These are phyloP conservation scores for Aramus guarauna DNA, from an alignment of 2,113 vertebrate genomes.

Conservation along the genomic window DNA sequence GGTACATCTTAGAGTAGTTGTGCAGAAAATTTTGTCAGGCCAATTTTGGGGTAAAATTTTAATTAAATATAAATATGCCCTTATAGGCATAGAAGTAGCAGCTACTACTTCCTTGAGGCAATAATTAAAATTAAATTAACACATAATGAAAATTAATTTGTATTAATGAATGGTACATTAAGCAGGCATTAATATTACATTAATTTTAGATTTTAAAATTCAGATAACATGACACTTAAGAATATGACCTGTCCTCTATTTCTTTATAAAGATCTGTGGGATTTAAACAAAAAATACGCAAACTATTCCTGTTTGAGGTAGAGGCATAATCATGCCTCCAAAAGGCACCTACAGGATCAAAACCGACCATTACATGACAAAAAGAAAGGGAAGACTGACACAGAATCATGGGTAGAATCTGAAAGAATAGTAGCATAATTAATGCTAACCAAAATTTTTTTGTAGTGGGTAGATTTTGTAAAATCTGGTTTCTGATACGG, in stretches of 20 bases:
- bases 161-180: conserved; percentile 46
- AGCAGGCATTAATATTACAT: neutral
- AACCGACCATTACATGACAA: neutral
- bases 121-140: conserved; percentile 42
- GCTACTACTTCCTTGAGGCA: neutral
- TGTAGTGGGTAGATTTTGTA: neutral
- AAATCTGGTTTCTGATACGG: neutral
- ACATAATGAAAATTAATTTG: conserved; percentile 31
- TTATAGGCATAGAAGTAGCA: neutral
- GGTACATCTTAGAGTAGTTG: neutral
- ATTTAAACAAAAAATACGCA: neutral
- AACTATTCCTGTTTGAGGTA: neutral
- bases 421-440: neutral
- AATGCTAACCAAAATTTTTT: neutral
- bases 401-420: neutral
- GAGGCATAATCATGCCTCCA: neutral
- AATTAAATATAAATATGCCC: neutral
- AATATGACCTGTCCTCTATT: neutral
- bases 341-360: neutral
- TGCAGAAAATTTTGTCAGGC: neutral
- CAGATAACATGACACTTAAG: neutral
- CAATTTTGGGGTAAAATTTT: neutral
- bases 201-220: neutral
- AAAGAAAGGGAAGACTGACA: neutral
- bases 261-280: neutral